Percentiles rank a stretch among this genome's conserved stretches.
phyloP scores from a whole-genome alignment of 2,888 invertebrate genomes.

The Sphaerophoria rueppellii region DNA sequence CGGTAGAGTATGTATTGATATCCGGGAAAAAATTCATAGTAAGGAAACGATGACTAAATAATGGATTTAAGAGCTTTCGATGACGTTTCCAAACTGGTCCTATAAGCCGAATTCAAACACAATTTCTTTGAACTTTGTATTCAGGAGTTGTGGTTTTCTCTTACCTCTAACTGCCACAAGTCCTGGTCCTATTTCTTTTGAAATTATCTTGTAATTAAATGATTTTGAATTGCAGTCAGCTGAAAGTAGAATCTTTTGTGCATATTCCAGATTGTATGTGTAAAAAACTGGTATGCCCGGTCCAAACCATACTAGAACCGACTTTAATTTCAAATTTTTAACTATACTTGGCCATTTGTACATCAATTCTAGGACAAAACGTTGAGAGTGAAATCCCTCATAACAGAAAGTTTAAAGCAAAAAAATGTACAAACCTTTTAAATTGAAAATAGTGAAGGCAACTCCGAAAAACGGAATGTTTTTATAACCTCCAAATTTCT shows the following conservation, averaged over 20 bases:
- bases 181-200: conserved; percentile 2
- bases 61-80: conserved; percentile 58
- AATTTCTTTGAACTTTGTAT: no score
- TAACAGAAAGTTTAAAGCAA: no score
- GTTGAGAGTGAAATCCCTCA: no score
- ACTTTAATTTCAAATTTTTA: neutral
- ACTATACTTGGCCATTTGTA: conserved; percentile 15
- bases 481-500: no score
- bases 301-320: conserved; percentile 2
- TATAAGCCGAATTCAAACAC: neutral
- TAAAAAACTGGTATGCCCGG: neutral
- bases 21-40: conserved; percentile 40
- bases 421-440: no score
- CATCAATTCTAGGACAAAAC: neutral
- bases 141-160: no score
- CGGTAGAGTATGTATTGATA: conserved; percentile 39
- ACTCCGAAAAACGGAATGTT: no score
- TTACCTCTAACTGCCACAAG: neutral
- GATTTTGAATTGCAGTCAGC: neutral
- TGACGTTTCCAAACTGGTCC: conserved; percentile 35
- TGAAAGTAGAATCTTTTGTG: conserved; percentile 5
- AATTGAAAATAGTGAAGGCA: no score
- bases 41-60: conserved; percentile 50
- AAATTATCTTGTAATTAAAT: neutral
- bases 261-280: neutral